A percentile compares a stretch with the other conserved stretches of the same genome.
Conservation (phyloP, 2,113 vertebrate species). For the Cricetomys ansorgei region DNA sequence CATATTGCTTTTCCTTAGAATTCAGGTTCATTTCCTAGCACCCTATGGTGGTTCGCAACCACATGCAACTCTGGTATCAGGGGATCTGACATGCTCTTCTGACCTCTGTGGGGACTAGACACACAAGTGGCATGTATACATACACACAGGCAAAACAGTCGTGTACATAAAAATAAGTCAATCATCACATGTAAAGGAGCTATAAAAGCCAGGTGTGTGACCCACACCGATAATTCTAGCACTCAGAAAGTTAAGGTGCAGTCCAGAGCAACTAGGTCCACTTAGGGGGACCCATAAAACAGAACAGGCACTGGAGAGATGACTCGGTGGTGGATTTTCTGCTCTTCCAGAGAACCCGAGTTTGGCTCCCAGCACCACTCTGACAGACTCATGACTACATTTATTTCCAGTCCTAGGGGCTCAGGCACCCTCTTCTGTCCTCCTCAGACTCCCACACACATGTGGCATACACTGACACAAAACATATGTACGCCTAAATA, state of each 20-base stretch:
- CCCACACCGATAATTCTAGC: background rate
- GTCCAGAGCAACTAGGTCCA: background rate
- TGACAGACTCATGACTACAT: background rate
- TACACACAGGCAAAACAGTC: background rate
- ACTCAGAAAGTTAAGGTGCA: background rate
- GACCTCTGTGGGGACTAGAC: background rate
- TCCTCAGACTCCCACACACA: background rate
- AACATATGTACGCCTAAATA: no score
- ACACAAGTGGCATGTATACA: background rate
- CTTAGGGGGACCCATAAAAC: background rate
- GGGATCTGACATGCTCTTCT: background rate
- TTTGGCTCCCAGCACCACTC: background rate
- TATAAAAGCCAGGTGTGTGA: background rate
- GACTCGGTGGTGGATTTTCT: background rate
- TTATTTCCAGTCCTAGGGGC: no score
- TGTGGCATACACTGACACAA: background rate
- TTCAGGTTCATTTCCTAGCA: background rate
- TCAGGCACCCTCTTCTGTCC: background rate
- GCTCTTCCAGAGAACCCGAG: background rate
- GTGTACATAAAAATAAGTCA: background rate
- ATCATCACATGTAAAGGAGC: background rate
- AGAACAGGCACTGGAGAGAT: background rate
- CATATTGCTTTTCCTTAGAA: background rate
- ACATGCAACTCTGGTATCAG: background rate
- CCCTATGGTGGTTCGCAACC: background rate